A percentile compares a stretch with the other conserved stretches of the same genome.
phyloP scores from a whole-genome alignment of 2,797 vertebrate genomes.

The Microchirus variegatus region DNA sequence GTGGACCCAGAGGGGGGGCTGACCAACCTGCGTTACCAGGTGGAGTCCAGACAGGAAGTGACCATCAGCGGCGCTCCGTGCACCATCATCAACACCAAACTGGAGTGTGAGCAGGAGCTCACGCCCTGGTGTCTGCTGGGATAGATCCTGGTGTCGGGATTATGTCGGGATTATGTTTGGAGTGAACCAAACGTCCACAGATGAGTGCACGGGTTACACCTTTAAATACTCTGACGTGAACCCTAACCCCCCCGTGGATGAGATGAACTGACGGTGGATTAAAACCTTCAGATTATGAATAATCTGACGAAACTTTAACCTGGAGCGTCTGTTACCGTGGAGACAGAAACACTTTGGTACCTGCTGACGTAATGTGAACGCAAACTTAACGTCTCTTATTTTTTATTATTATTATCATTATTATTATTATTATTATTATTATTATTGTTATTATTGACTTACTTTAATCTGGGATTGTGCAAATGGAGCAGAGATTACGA shows the following conservation, averaged over 20 bases:
- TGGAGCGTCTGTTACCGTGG: no score
- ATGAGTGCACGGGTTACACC: no score
- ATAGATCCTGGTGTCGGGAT: slow-evolving; percentile 71
- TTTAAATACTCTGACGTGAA: no score
- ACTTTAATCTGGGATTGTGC: slow-evolving; percentile 34
- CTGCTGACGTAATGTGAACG: no score
- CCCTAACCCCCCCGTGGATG: no score
- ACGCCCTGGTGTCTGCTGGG: slow-evolving; percentile 93
- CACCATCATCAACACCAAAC: slow-evolving; percentile 86
- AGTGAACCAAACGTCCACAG: no score
- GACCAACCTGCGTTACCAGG: slow-evolving; percentile 86
- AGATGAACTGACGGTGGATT: background rate
- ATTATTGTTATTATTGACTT: background rate
- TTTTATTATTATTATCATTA: background rate
- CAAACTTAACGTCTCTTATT: background rate
- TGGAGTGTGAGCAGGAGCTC: slow-evolving; percentile 88
- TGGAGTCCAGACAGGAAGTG: slow-evolving; percentile 88
- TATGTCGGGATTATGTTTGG: no score
- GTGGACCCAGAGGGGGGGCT: slow-evolving; percentile 93
- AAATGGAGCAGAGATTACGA: slow-evolving; percentile 17
- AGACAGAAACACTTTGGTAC: no score
- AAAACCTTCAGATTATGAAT: background rate
- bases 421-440: background rate
- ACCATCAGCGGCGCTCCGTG: slow-evolving; percentile 90
- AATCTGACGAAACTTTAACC: background rate